Percentiles rank a stretch among this genome's conserved stretches.
These are phyloP conservation scores for Tragelaphus strepsiceros DNA, from an alignment of 2,113 vertebrate genomes.

Conservation along the genomic window DNA sequence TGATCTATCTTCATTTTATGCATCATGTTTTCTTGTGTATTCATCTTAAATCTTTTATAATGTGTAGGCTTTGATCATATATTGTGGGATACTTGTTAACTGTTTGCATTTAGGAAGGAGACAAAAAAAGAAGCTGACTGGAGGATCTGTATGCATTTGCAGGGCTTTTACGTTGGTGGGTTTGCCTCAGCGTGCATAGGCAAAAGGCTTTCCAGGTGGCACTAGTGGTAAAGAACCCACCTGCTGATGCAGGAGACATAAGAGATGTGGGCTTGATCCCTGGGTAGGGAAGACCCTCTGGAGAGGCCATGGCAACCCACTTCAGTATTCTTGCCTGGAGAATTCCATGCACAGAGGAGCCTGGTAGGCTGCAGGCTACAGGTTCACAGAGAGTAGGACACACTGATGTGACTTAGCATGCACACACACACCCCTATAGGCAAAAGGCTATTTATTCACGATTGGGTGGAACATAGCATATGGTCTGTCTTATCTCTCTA, in stretches of 20 bases:
- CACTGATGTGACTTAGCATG: neutral
- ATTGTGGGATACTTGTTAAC: neutral
- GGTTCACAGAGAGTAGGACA: neutral
- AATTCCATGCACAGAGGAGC: neutral
- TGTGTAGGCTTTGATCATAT: neutral
- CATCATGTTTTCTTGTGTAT: neutral
- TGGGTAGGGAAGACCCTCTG: neutral
- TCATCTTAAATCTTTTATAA: neutral
- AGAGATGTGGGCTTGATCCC: neutral
- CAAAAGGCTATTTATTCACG: neutral
- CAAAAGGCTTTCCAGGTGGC: neutral
- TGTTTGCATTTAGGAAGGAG: neutral
- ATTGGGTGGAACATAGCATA: too few relatives aligned
- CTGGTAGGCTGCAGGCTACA: neutral
- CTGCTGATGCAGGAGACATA: neutral
- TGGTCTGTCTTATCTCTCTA: neutral
- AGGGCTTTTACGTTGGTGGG: neutral
- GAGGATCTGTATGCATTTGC: neutral
- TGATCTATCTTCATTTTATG: neutral
- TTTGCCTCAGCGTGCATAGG: neutral
- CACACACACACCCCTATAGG: neutral
- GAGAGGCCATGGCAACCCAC: neutral
- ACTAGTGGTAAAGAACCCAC: neutral
- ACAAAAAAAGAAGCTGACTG: neutral
- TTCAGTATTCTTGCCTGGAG: neutral